Evolutionary conservation across 1,140 invertebrate genomes (phyloP), one percentile per base, ranked within the genome.

Genomic region (Antheraea pernyi): DNA sequence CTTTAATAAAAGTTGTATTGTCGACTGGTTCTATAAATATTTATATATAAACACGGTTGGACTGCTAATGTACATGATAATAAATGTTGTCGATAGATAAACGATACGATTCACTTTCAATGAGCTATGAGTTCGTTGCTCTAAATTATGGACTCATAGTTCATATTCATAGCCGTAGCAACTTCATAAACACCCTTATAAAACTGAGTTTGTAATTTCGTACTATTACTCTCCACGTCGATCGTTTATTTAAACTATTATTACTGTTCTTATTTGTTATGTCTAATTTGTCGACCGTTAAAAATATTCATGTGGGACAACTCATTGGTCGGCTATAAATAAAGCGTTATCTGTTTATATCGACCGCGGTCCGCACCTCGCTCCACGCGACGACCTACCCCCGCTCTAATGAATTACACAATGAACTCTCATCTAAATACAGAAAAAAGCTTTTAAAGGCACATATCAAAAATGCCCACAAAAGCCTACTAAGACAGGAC

Each of bases 361-460:
- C 89, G 86, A 88, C 75, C 83, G 81, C 77, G 79, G 69, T 79
- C 83, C 83, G 79, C 88, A 76, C 82, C 80, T 78, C 80, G 78
- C 78, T 78, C 75, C 80, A 75, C 82, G 83, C 86, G 80, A 82
- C 86, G 80, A 88, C 86, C 86, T 86, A 84, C 84, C 85, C 87
- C 71, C 82, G 76, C 88, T 82, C 83, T 91, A 92, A 92, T 92
- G 90, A 92, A 92, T 92, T 91, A 91, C 86, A 92, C 88, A 92
- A 92, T 91, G 88, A 91, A 91, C 82, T 89, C 88, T 92, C 90
- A 92, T 92, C 88, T 92, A 91, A 91, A 92, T 92, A 92, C 90
- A 92, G 88, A 92, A 92, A 92, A 92, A 92, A 92, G 88, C 90
- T 92, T 92, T 92, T 92, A 92, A 89, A 92, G 88, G 90, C 90